Evolutionary conservation across 2,888 invertebrate genomes (phyloP).

Genomic region (Rhagonycha lutea): DNA sequence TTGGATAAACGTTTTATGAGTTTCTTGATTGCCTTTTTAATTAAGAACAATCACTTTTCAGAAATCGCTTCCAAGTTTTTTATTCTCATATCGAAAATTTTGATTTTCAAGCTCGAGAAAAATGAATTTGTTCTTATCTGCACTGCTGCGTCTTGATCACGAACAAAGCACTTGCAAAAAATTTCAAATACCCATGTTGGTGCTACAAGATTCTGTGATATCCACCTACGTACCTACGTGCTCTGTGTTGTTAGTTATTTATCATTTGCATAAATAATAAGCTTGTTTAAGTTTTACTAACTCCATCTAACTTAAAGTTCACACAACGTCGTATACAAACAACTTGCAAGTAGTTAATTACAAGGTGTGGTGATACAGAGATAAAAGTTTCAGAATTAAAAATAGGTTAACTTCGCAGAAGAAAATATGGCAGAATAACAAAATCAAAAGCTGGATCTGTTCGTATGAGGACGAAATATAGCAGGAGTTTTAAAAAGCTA

Average conservation of each 20-base stretch:
- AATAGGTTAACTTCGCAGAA: background rate
- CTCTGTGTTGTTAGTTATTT: background rate
- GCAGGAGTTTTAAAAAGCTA: no score
- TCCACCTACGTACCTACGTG: background rate
- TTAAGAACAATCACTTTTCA: conserved; percentile 25
- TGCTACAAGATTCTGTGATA: background rate
- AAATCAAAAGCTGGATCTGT: no score
- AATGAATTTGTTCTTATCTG: background rate
- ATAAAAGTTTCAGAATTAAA: background rate
- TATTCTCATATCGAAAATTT: conserved; percentile 6
- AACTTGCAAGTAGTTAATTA: background rate
- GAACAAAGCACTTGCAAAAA: background rate
- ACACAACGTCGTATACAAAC: background rate
- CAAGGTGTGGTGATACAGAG: background rate
- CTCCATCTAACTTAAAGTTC: background rate
- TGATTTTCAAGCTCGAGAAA: background rate
- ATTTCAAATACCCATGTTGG: background rate
- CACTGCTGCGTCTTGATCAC: background rate
- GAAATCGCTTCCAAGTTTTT: conserved; percentile 11
- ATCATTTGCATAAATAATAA: background rate
- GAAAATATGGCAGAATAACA: no score
- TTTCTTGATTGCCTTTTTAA: conserved; percentile 27
- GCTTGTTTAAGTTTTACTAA: background rate
- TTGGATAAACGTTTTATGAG: conserved; percentile 30
- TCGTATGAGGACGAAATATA: no score